A percentile compares a stretch with the other conserved stretches of the same genome.
Conservation (phyloP, 2,113 vertebrate genomes). For the Cepphus grylle region DNA sequence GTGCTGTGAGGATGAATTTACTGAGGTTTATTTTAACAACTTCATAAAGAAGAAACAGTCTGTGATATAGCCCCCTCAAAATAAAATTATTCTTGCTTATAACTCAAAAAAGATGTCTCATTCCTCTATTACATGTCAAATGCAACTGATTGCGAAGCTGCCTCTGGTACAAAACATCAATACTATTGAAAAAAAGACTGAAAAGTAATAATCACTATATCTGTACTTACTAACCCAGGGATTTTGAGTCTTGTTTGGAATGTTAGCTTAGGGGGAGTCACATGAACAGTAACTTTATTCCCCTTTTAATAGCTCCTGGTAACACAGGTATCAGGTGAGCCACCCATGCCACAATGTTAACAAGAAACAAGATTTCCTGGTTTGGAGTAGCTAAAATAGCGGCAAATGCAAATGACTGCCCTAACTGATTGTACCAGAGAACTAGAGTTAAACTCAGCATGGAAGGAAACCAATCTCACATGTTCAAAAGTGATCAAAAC, state of each 20-base stretch:
- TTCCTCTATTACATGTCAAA: background rate
- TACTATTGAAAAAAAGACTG: background rate
- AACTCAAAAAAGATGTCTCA: background rate
- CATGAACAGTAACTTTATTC: background rate
- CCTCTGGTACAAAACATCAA: background rate
- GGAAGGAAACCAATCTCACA: background rate
- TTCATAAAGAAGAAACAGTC: background rate
- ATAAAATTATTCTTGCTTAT: background rate
- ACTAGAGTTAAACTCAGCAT: background rate
- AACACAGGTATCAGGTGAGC: background rate
- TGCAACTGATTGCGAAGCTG: background rate
- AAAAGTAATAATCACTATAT: background rate
- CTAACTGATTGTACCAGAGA: background rate
- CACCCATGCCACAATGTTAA: accelerated
- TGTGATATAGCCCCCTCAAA: background rate
- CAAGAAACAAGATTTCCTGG: background rate
- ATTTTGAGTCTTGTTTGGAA: background rate
- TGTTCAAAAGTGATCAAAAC: background rate
- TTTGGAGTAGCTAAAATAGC: background rate
- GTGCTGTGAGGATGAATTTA: background rate
- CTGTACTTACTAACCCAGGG: background rate
- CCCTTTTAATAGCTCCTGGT: background rate
- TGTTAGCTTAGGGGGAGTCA: background rate
- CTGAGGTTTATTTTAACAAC: background rate
- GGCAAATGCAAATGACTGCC: background rate